These are phyloP conservation scores for Archaeoteleia sp. DNA, from an alignment of 2,888 invertebrate species.

Conservation along the genomic window DNA sequence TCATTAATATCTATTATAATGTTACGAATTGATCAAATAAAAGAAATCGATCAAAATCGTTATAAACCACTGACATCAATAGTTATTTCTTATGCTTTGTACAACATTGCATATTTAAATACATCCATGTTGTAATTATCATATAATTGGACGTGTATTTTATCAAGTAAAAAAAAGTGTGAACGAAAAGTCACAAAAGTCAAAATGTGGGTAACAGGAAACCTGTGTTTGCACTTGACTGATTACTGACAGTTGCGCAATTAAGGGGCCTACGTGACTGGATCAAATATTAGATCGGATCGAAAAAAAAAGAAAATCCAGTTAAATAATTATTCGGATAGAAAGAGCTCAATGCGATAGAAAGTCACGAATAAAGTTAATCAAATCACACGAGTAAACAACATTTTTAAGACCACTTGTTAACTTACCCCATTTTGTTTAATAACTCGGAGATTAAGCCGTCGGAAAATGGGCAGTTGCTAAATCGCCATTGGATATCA, in stretches of 20 bases:
- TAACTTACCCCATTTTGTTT: slow-evolving; percentile 8
- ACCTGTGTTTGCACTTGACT: slow-evolving; percentile 31
- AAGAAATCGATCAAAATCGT: no score
- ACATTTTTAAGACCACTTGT: no score
- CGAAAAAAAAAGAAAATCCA: slow-evolving; percentile 13
- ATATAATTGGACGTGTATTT: not conserved
- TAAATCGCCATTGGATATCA: slow-evolving; percentile 30
- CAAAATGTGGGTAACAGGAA: slow-evolving; percentile 41
- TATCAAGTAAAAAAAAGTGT: not conserved
- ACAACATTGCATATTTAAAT: no score
- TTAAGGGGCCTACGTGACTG: slow-evolving; percentile 44
- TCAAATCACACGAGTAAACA: slow-evolving; percentile 30
- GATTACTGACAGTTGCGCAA: slow-evolving; percentile 48
- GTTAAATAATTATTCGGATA: slow-evolving; percentile 12
- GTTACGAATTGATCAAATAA: no score
- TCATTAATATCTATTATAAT: no score
- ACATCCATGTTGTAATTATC: not conserved
- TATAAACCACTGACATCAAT: no score
- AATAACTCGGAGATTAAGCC: slow-evolving; percentile 7
- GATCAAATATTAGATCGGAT: slow-evolving; percentile 29
- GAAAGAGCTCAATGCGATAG: no score
- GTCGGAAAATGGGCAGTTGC: slow-evolving; percentile 28
- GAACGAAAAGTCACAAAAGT: slow-evolving; percentile 12
- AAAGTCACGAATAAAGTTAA: no score
- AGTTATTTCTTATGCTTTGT: no score